These are phyloP conservation scores for Hydriomena furcata DNA, from an alignment of 2,888 invertebrate species.

Conservation along the genomic window DNA sequence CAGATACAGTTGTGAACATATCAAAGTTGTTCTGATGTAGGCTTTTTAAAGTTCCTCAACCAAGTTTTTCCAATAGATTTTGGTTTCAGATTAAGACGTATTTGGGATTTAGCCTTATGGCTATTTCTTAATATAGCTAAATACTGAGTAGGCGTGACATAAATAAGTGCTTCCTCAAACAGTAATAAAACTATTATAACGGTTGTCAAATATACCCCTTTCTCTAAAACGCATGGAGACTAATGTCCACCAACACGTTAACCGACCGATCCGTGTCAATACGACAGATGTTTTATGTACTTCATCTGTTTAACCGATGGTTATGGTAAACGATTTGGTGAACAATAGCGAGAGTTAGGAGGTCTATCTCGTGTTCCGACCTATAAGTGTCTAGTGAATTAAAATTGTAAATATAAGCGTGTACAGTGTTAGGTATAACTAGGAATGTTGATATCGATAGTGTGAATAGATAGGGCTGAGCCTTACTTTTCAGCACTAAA, in stretches of 20 bases:
- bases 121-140: too few relatives aligned
- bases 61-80: too few relatives aligned
- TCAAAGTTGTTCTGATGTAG: too few relatives aligned
- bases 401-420: conserved; percentile 18
- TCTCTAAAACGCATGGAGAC: not conserved
- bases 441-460: conserved; percentile 8
- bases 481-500: conserved; percentile 6
- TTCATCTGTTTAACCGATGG: not conserved
- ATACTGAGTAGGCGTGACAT: too few relatives aligned
- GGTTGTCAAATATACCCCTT: not conserved
- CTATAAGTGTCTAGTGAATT: conserved; percentile 12
- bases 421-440: conserved; percentile 18
- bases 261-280: too few relatives aligned
- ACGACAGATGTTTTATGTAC: too few relatives aligned
- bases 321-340: not conserved
- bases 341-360: not conserved
- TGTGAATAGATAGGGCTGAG: conserved; percentile 11
- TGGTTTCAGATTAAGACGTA: too few relatives aligned
- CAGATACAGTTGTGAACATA: too few relatives aligned
- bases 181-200: conserved; percentile 1
- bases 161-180: conserved; percentile 12
- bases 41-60: too few relatives aligned
- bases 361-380: conserved; percentile 16
- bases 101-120: not conserved
- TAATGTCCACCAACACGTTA: too few relatives aligned